A percentile compares a stretch with the other conserved stretches of the same genome.
phyloP scores from a whole-genome alignment of 2,797 vertebrate genomes.

The Gallirallus australis region DNA sequence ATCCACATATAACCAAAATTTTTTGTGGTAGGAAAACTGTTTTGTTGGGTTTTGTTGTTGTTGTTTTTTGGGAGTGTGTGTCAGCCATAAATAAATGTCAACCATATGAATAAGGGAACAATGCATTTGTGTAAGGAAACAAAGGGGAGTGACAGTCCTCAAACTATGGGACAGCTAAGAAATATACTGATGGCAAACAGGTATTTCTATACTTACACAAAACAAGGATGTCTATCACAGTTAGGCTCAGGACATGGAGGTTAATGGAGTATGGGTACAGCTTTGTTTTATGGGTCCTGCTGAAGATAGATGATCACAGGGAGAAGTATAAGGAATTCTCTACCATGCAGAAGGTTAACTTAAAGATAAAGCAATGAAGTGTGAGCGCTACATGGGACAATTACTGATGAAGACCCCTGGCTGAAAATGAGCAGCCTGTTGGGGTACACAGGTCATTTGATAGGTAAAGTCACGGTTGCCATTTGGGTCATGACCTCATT shows the following conservation, averaged over 20 bases:
- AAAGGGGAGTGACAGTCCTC: not conserved
- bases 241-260: conserved; percentile 24
- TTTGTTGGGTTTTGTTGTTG: not conserved
- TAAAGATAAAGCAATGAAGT: conserved; percentile 44
- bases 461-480: conserved; percentile 45
- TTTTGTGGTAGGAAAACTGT: not conserved
- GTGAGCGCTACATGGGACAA: not conserved
- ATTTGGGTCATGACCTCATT: conserved; percentile 51
- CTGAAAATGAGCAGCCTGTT: conserved; percentile 43
- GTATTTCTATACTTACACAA: not conserved
- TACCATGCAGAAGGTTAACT: conserved; percentile 43
- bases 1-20: not conserved
- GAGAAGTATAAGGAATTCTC: conserved; percentile 45
- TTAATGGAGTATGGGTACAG: conserved; percentile 65
- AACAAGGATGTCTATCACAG: not conserved
- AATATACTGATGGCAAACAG: not conserved
- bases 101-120: not conserved
- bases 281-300: conserved; percentile 53
- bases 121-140: not conserved
- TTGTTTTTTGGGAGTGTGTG: too few species aligned
- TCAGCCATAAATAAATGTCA: not conserved
- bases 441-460: conserved; percentile 13
- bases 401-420: not conserved
- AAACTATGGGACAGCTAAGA: not conserved
- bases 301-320: conserved; percentile 21